Percentiles rank a stretch among this genome's conserved stretches.
These are phyloP conservation scores for Sebastes reedi DNA, from an alignment of 2,797 vertebrate genomes.

Conservation along the genomic window DNA sequence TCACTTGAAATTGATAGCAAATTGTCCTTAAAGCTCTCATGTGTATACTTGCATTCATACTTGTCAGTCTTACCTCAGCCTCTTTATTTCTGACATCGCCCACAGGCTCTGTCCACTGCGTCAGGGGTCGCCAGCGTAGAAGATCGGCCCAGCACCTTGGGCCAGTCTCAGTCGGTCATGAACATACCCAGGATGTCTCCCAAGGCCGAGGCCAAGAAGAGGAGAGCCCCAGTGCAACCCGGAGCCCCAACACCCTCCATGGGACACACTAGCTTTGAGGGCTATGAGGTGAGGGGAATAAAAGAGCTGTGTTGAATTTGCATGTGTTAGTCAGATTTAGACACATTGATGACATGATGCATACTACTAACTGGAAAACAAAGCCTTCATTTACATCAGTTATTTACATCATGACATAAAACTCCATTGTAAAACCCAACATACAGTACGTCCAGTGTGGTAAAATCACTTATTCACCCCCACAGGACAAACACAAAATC, in stretches of 20 bases:
- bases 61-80: background rate
- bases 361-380: background rate
- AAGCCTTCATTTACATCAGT: background rate
- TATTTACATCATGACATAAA: background rate
- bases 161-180: constrained; percentile 89
- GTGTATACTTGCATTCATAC: background rate
- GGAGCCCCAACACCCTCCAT: constrained; percentile 34
- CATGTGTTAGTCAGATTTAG: background rate
- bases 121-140: constrained; percentile 79
- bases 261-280: constrained; percentile 39
- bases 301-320: background rate
- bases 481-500: background rate
- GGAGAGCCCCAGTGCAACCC: constrained; percentile 89
- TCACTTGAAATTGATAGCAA: background rate
- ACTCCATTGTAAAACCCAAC: background rate
- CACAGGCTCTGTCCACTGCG: constrained; percentile 83
- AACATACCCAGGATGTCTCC: constrained; percentile 86
- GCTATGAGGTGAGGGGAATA: constrained; percentile 80
- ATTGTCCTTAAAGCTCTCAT: background rate
- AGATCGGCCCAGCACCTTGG: constrained; percentile 81
- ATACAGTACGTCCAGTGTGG: background rate
- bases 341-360: background rate
- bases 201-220: constrained; percentile 89
- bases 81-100: background rate
- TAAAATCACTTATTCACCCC: background rate